Conservation (phyloP, 1,140 invertebrate genomes). For the Hestina assimilis region DNA sequence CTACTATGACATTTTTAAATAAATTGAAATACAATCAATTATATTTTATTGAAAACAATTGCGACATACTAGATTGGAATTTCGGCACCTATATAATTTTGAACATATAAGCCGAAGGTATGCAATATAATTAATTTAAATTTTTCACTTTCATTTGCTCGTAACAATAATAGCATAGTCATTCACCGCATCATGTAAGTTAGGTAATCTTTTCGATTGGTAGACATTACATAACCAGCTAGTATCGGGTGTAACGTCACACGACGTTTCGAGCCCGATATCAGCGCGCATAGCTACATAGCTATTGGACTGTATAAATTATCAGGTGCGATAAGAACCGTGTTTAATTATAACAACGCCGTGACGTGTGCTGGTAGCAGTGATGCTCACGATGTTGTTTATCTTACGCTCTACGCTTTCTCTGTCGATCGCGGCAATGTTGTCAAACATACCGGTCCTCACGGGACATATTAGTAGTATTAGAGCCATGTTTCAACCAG, state of each 20-base stretch:
- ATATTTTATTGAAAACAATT: too few species aligned
- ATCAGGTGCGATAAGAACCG: slow-evolving; percentile 1
- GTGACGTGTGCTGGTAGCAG: slow-evolving; percentile 2
- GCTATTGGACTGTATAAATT: not conserved
- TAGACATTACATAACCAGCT: slow-evolving; percentile 39
- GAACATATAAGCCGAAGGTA: not conserved
- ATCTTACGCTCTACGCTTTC: slow-evolving; percentile 6
- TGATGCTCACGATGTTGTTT: not conserved
- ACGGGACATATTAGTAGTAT: not conserved
- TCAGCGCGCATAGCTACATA: slow-evolving; percentile 9
- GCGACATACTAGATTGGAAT: not conserved
- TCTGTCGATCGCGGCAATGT: not conserved
- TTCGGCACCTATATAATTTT: not conserved
- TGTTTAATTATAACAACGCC: slow-evolving; percentile 4
- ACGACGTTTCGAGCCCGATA: slow-evolving; percentile 16
- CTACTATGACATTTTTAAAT: too few species aligned
- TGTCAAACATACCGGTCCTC: not conserved
- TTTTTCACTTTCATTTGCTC: slow-evolving; percentile 18
- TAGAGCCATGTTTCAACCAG: too few species aligned
- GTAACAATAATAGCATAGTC: slow-evolving; percentile 19
- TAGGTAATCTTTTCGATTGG: slow-evolving; percentile 37
- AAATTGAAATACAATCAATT: too few species aligned
- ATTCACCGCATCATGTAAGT: slow-evolving; percentile 25
- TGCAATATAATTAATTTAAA: not conserved
- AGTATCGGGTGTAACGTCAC: slow-evolving; percentile 34